Evolutionary conservation across 2,797 vertebrate species (phyloP).

Genomic region (Lagocephalus sceleratus): DNA sequence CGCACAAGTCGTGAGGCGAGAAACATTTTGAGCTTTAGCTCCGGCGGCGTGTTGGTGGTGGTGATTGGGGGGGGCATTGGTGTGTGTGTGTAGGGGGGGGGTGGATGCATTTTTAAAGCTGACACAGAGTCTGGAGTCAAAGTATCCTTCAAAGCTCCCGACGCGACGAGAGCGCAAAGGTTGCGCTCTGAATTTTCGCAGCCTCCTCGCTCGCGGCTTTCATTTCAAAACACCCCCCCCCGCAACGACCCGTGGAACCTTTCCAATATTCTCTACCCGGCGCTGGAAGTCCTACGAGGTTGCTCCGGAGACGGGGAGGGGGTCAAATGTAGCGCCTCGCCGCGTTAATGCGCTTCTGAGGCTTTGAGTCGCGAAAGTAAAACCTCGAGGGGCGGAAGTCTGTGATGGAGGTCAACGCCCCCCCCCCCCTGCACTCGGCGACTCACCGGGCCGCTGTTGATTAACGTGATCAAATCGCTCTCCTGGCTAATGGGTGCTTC

Average conservation of each 20-base stretch:
- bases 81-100: no score
- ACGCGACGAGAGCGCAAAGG: background rate
- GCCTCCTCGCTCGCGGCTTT: conserved; percentile 1
- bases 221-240: conserved; percentile 23
- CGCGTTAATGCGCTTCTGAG: conserved; percentile 12
- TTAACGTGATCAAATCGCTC: conserved; percentile 62
- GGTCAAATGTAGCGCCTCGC: conserved; percentile 13
- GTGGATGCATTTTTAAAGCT: conserved; percentile 24
- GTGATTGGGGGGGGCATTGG: no score
- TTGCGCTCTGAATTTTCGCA: conserved; percentile 27
- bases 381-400: conserved; percentile 34
- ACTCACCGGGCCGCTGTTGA: conserved; percentile 50
- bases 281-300: conserved; percentile 4
- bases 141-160: conserved; percentile 8
- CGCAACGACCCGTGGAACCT: no score
- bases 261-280: background rate
- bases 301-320: background rate
- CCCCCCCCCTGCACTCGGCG: conserved; percentile 37
- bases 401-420: conserved; percentile 37
- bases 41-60: no score
- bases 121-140: conserved; percentile 7
- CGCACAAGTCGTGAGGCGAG: no score
- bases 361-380: conserved; percentile 14
- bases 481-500: conserved; percentile 59
- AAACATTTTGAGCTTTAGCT: no score